These are phyloP conservation scores for Protaetia brevitarsis DNA, from an alignment of 1,140 invertebrate genomes.

Conservation along the genomic window DNA sequence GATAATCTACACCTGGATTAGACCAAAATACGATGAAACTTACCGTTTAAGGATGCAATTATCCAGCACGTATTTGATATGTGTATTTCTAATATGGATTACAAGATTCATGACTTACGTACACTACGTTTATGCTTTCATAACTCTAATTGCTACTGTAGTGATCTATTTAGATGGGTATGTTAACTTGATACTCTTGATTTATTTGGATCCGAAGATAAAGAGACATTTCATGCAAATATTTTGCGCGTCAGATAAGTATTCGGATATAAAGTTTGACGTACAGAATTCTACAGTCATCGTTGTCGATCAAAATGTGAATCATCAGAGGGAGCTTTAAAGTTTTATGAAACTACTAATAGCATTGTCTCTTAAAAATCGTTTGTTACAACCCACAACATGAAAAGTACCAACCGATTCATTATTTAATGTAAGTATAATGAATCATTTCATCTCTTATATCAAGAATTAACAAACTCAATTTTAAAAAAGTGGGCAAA, in stretches of 20 bases:
- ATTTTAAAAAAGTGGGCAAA: too few species aligned
- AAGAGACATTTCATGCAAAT: background rate
- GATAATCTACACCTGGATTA: background rate
- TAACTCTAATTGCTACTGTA: background rate
- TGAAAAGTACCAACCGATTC: too few species aligned
- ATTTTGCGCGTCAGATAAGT: background rate
- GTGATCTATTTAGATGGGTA: background rate
- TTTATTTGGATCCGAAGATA: background rate
- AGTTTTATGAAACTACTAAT: too few species aligned
- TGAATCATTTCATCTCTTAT: too few species aligned
- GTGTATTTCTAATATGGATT: background rate
- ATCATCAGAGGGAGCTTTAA: background rate
- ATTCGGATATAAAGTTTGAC: background rate
- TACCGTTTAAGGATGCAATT: background rate
- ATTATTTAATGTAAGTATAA: too few species aligned
- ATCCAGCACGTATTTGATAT: background rate
- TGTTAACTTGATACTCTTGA: background rate
- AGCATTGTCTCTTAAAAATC: too few species aligned
- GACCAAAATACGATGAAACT: background rate
- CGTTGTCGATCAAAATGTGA: background rate
- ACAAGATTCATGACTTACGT: background rate
- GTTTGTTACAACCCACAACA: too few species aligned
- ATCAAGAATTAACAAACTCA: too few species aligned
- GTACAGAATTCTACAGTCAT: background rate
- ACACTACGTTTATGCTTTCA: background rate